phyloP scores from a whole-genome alignment of 2,113 vertebrate genomes.

The Mystacornis crossleyi region DNA sequence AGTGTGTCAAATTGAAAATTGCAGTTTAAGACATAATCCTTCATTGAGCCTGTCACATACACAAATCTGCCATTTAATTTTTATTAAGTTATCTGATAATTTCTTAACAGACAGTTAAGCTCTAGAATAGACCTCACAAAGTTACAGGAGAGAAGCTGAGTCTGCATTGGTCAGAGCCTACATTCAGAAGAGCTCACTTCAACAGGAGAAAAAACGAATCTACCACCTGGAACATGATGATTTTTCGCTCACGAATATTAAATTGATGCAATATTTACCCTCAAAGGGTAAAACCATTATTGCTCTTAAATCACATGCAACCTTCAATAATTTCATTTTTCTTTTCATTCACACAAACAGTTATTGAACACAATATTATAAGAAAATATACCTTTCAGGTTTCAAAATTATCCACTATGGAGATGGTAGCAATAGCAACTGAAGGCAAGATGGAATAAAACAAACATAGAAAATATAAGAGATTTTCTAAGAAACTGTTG shows the following conservation, averaged over 20 bases:
- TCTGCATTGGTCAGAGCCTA: background rate
- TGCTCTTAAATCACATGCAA: background rate
- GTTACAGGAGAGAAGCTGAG: background rate
- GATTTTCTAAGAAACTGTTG: background rate
- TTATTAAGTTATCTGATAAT: conserved; percentile 28
- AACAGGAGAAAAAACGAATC: background rate
- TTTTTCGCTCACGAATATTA: background rate
- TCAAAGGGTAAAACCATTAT: background rate
- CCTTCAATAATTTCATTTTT: background rate
- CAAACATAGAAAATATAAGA: rapidly evolving
- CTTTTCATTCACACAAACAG: background rate
- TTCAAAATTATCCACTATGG: background rate
- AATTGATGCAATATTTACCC: background rate
- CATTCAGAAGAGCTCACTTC: background rate
- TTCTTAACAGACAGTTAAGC: conserved; percentile 13
- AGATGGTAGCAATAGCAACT: background rate
- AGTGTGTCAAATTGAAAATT: conserved; percentile 47
- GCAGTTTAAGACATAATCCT: conserved; percentile 44
- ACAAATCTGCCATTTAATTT: conserved; percentile 37
- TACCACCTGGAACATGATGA: background rate
- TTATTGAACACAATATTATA: background rate
- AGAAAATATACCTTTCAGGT: background rate
- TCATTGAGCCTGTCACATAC: conserved; percentile 2
- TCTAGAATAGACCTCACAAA: background rate
- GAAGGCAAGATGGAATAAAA: background rate